Evolutionary conservation across 1,140 invertebrate species (phyloP), one percentile per base, ranked within the genome.

Genomic region (Bombus superbus): DNA sequence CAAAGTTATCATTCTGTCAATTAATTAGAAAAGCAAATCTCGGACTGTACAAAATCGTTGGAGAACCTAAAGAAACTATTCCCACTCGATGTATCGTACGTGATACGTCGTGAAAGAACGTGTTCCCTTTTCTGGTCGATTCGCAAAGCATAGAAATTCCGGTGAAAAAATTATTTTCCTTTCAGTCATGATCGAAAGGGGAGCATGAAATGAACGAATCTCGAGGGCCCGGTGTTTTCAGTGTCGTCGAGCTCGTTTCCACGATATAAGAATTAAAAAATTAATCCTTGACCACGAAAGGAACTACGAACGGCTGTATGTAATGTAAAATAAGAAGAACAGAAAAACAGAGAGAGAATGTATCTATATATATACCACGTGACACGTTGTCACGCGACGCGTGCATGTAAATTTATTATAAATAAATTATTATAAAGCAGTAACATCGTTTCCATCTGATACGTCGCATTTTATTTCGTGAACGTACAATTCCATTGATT

Each of bases 351-450:
- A 91, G 78, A 94, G 84, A 93, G 85, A 93, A 90, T 92, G 92
- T 93, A 93, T 86, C 90, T 92, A 91, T 91, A 64, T 64, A 64
- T 81, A 87, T 82, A 89, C 53, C 75, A 83, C 69, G 72, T 88
- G 81, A 72, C 83, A 79, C 64, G 66, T 88, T 86, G 83, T 85
- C 79, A 89, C 89, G 85, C 74, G 42, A 91, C 81, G 85, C 87
- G 83, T 87, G 80, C 80, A 90, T 90, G 88, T 94, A 94, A 94
- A 94, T 94, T 95, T 94, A 94, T 94, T 94, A 94, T 94, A 92
- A 95, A 95, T 94, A 94, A 94, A 94, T 94, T 94, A 94, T 94
- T 94, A 94, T 93, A 94, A 93, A 94, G 86, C 84, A 88, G 85
- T 28, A 38, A 71, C 75, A 68, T 13, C 15, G 6, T 77, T 42